These are phyloP conservation scores for Corythaeola cristata DNA, from an alignment of 2,113 vertebrate genomes.

Conservation along the genomic window DNA sequence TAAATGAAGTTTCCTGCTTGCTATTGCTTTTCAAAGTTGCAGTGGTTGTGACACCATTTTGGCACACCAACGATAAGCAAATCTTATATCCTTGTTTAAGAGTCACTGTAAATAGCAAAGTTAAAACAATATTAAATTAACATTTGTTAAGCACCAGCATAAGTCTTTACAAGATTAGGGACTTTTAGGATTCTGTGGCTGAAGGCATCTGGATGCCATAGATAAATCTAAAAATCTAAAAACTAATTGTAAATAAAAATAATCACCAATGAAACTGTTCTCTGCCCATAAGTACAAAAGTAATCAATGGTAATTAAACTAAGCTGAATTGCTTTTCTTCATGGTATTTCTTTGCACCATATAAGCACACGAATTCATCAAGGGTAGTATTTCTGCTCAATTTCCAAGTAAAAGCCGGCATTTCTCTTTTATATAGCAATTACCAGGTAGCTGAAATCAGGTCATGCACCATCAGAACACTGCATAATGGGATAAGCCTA, in stretches of 20 bases:
- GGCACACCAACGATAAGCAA: neutral
- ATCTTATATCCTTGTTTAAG: neutral
- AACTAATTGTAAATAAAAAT: neutral
- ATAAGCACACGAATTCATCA: neutral
- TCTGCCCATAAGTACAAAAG: neutral
- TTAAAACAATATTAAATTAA: neutral
- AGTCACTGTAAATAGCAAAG: neutral
- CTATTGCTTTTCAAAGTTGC: neutral
- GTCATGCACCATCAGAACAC: neutral
- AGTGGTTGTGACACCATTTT: neutral
- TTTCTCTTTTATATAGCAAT: neutral
- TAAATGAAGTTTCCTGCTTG: neutral
- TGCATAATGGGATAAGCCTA: neutral
- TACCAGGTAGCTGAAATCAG: neutral
- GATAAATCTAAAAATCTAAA: neutral
- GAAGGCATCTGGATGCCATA: neutral
- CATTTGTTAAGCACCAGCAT: neutral
- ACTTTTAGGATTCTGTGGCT: neutral
- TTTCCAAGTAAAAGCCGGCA: neutral
- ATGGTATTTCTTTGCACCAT: neutral
- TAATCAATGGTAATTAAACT: neutral
- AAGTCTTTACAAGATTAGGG: neutral
- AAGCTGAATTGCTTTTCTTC: neutral
- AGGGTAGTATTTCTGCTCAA: neutral
- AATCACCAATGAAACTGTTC: neutral